Evolutionary conservation across 2,888 invertebrate genomes (phyloP).

Genomic region (Tachina grossa): DNA sequence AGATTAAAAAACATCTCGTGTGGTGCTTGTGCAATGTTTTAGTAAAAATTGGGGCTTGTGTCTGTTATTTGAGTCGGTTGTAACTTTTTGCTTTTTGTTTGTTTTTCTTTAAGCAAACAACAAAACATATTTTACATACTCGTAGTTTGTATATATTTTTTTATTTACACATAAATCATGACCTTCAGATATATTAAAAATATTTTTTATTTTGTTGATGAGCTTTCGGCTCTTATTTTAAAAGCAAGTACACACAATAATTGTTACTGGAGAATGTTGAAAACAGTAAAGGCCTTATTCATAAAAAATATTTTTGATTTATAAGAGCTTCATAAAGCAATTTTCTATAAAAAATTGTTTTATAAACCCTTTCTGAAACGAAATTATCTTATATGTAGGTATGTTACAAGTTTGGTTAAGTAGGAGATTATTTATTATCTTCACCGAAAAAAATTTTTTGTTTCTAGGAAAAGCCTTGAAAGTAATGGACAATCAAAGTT

Average conservation of each 20-base stretch:
- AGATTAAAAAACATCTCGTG: constrained; percentile 16
- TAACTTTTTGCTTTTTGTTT: constrained; percentile 57
- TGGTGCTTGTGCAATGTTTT: constrained; percentile 49
- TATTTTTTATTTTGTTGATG: constrained; percentile 27
- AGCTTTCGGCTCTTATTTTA: constrained; percentile 15
- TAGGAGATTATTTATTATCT: too few relatives aligned
- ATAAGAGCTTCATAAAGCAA: not conserved
- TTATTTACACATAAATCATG: constrained; percentile 32
- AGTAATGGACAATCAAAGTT: not conserved
- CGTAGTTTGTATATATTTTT: constrained; percentile 19
- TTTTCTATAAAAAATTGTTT: too few relatives aligned
- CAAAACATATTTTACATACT: constrained; percentile 8
- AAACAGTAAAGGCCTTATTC: constrained; percentile 4
- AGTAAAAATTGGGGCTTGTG: constrained; percentile 33
- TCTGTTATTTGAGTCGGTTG: constrained; percentile 55
- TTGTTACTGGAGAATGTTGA: constrained; percentile 20
- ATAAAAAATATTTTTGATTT: not conserved
- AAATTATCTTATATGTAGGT: too few relatives aligned
- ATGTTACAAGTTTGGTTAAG: too few relatives aligned
- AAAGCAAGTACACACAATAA: constrained; percentile 23
- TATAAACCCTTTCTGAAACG: too few relatives aligned
- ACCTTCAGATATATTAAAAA: constrained; percentile 51
- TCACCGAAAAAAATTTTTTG: too few relatives aligned
- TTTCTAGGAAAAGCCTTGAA: constrained; percentile 3
- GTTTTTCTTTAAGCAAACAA: constrained; percentile 20